These are phyloP conservation scores for Tangara arthus DNA, from an alignment of 2,797 vertebrate species.

Conservation along the genomic window DNA sequence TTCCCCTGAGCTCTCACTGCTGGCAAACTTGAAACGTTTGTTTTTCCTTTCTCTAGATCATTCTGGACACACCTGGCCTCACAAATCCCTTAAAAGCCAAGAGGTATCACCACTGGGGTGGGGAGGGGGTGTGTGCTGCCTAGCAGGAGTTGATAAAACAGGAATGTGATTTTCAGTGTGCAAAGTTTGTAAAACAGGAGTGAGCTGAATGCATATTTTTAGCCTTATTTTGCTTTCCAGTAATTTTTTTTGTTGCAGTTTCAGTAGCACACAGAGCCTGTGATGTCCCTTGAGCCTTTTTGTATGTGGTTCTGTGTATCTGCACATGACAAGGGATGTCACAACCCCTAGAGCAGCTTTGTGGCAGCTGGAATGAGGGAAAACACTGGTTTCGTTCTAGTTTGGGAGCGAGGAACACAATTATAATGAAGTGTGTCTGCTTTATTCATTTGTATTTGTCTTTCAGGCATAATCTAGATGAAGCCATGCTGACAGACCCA, in stretches of 20 bases:
- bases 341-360: background rate
- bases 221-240: background rate
- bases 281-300: background rate
- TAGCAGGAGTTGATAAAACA: accelerated
- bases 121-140: background rate
- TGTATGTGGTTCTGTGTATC: accelerated
- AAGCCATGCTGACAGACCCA: slow-evolving; percentile 86
- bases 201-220: background rate
- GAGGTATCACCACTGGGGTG: slow-evolving; percentile 73
- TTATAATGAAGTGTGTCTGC: background rate
- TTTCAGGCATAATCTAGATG: slow-evolving; percentile 88
- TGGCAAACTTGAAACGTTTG: background rate
- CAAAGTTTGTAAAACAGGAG: background rate
- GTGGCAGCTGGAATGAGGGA: background rate
- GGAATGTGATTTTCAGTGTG: background rate
- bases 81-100: slow-evolving; percentile 83
- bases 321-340: accelerated
- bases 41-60: slow-evolving; percentile 77
- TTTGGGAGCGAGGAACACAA: background rate
- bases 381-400: accelerated
- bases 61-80: slow-evolving; percentile 94
- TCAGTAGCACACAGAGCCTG: too few species aligned
- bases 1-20: too few species aligned
- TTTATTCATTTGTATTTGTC: background rate
- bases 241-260: accelerated